These are phyloP conservation scores for Lasiurus cinereus DNA, from an alignment of 2,113 vertebrate species.

Conservation along the genomic window DNA sequence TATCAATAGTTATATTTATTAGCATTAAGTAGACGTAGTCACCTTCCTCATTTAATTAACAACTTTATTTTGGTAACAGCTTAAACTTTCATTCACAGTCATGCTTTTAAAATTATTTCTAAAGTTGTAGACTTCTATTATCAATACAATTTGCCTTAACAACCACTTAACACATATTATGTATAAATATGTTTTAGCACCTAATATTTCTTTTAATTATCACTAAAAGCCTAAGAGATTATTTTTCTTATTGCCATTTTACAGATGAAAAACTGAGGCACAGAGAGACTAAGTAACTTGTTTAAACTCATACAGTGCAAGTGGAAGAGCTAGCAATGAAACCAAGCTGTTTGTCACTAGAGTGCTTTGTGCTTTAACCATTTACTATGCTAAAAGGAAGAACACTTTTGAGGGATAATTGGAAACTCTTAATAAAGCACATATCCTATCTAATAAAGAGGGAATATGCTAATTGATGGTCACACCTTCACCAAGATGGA, in stretches of 20 bases:
- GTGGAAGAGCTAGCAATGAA: not conserved
- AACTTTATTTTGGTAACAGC: not conserved
- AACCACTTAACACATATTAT: not conserved
- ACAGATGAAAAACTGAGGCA: not conserved
- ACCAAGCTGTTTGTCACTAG: not conserved
- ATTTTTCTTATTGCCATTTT: not conserved
- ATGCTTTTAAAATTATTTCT: not conserved
- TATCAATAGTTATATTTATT: not conserved
- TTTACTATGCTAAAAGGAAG: not conserved
- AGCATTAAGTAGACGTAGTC: not conserved
- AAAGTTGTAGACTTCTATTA: not conserved
- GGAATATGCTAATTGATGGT: too few relatives aligned
- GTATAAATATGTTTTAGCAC: not conserved
- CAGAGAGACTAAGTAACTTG: not conserved
- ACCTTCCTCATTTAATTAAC: not conserved
- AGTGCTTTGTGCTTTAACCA: not conserved
- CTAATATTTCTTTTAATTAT: not conserved
- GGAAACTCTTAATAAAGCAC: not conserved
- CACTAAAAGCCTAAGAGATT: not conserved
- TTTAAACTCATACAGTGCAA: not conserved
- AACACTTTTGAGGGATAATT: not conserved
- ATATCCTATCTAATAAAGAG: too few relatives aligned
- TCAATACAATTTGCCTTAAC: not conserved
- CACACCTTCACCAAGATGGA: too few relatives aligned
- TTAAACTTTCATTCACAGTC: not conserved